Conservation (phyloP, 2,113 vertebrate species). For the Cichladusa arquata region DNA sequence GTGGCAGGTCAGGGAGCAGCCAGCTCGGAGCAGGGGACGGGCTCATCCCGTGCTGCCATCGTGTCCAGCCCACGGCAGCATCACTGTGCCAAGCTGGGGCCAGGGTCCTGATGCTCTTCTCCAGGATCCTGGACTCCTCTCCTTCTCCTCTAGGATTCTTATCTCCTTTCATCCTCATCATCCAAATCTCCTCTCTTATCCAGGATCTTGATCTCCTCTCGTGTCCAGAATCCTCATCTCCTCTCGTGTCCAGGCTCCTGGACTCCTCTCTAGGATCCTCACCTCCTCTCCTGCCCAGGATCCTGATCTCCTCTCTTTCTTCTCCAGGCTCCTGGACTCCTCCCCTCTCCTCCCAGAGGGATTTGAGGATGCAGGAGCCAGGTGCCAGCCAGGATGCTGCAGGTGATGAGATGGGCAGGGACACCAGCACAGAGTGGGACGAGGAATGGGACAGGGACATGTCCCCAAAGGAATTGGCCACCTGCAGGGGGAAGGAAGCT, state of each 20-base stretch:
- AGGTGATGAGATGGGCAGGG: not conserved
- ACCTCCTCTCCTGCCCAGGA: not conserved
- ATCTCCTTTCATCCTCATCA: no score
- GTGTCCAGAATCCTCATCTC: not conserved
- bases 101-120: not conserved
- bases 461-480: rapidly evolving
- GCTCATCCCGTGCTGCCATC: not conserved
- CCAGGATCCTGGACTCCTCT: rapidly evolving
- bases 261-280: no score
- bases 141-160: rapidly evolving
- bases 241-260: rapidly evolving
- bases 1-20: not conserved
- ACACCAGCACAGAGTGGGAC: not conserved
- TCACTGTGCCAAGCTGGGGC: rapidly evolving
- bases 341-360: not conserved
- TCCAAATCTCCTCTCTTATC: no score
- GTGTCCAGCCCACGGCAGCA: rapidly evolving
- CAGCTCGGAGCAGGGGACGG: not conserved
- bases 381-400: not conserved
- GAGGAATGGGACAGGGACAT: not conserved
- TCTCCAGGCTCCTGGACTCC: no score
- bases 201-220: rapidly evolving
- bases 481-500: not conserved
- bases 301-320: not conserved
- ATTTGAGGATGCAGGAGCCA: not conserved